Evolutionary conservation across 2,888 invertebrate genomes (phyloP), one percentile per base, ranked within the genome.

Genomic region (Thymelicus sylvestris): DNA sequence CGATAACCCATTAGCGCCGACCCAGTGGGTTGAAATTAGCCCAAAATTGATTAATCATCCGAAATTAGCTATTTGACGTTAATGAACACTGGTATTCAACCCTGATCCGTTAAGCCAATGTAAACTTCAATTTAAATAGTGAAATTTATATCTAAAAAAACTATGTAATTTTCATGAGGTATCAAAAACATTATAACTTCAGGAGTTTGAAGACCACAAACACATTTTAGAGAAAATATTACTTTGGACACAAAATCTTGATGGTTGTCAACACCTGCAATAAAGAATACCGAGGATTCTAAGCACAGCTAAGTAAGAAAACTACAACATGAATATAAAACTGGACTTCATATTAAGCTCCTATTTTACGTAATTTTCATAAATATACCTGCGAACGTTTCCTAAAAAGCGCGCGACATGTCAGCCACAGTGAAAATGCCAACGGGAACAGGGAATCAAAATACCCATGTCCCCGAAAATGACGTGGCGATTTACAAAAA

Each of bases 361-460:
- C 79, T 80, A 80, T 81, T 81, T 84, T 31, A 13, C 15, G 15
- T 52, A 19, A 52, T 52, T 19, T 19, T 8, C 50, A 52, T 47
- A 13, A 47, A 47, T n/a, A 19, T 7, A 50, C 15, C n/a, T n/a
- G 6, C 7, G 6, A 31, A 52, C 15, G 19, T 15, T 15, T 12
- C 55, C 38, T 60, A 39, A 60, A 60, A 39, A 59, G 38, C 50
- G 15, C 8, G 38, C 38, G 48, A 48, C 63, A 63, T n/a, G 41
- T 15, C 44, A 48, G 63, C 19, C 12, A 31, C 48, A 48, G 48
- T 48, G 38, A 31, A 38, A 61, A 61, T 41, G 60, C 50, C 67
- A 67, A 60, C 67, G 50, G 15, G 41, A 41, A 12, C 41, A 31
- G 24, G 15, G 10, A 57, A 48, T 69, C 63, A 69, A 63, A 69